Percentiles rank a stretch among this genome's conserved stretches.
phyloP scores from a whole-genome alignment of 2,888 invertebrate genomes.

The Enchytraeus crypticus region DNA sequence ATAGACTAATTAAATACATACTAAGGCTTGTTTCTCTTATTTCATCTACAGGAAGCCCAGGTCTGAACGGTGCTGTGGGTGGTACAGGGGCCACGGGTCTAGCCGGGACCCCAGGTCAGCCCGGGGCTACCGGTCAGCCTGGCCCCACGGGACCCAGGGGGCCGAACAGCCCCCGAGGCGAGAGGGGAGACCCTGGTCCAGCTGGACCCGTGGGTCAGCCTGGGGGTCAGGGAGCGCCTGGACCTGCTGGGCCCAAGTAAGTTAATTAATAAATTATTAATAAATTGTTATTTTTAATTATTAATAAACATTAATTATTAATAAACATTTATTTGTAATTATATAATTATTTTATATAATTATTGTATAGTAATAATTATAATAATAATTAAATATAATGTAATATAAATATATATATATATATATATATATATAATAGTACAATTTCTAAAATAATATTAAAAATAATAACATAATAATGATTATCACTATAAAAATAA shows the following conservation, averaged over 20 bases:
- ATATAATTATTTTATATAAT: not conserved
- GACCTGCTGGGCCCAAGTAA: conserved; percentile 17
- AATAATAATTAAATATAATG: not conserved
- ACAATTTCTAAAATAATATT: too few relatives aligned
- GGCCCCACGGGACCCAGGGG: conserved; percentile 33
- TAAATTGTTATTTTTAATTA: too few relatives aligned
- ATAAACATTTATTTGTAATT: conserved; percentile 23
- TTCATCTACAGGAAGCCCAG: too few relatives aligned
- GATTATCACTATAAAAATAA: too few relatives aligned
- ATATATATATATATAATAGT: not conserved
- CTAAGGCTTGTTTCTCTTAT: too few relatives aligned
- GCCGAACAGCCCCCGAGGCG: conserved; percentile 19
- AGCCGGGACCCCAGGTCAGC: not conserved
- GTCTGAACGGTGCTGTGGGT: not conserved
- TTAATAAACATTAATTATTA: too few relatives aligned
- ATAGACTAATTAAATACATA: too few relatives aligned
- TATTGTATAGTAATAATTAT: not conserved
- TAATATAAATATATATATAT: not conserved
- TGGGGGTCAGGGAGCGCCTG: conserved; percentile 12
- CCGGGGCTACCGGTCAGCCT: conserved; percentile 33
- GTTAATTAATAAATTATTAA: too few relatives aligned
- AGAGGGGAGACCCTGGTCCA: conserved; percentile 12
- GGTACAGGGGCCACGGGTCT: conserved; percentile 8
- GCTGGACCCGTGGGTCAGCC: conserved; percentile 6
- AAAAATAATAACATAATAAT: too few relatives aligned